Percentiles rank a stretch among this genome's conserved stretches.
These are phyloP conservation scores for Neotragus moschatus DNA, from an alignment of 2,113 vertebrate species.

Conservation along the genomic window DNA sequence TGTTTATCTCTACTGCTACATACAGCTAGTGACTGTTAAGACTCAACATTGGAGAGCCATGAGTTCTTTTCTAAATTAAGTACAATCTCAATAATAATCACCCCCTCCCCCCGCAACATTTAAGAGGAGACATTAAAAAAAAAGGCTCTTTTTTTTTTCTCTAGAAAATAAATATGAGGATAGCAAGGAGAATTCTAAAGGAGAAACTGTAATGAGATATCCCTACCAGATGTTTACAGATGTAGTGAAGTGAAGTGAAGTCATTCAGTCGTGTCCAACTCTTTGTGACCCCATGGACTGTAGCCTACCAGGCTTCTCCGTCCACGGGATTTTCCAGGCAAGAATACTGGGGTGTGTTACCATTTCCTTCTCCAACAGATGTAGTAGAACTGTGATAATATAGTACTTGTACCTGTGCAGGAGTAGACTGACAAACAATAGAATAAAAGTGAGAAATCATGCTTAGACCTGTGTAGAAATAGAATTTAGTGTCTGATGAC, in stretches of 20 bases:
- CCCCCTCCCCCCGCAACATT: not conserved
- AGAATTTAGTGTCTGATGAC: not conserved
- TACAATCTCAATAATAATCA: not conserved
- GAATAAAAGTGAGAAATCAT: not conserved
- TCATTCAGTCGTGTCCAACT: too few relatives aligned
- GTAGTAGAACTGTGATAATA: not conserved
- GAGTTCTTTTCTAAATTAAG: conserved; percentile 15
- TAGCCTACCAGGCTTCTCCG: too few relatives aligned
- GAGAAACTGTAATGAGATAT: not conserved
- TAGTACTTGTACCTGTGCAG: not conserved
- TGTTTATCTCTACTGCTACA: not conserved
- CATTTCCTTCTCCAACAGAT: not conserved
- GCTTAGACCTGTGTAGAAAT: not conserved
- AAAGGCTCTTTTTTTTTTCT: not conserved
- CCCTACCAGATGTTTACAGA: not conserved
- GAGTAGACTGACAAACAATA: not conserved
- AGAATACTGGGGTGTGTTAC: too few relatives aligned
- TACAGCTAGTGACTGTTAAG: not conserved
- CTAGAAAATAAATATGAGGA: not conserved
- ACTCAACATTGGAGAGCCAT: not conserved
- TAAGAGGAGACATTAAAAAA: not conserved
- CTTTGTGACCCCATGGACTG: too few relatives aligned
- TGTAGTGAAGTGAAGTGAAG: not conserved
- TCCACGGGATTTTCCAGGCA: too few relatives aligned
- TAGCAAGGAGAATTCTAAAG: not conserved